phyloP scores from a whole-genome alignment of 2,888 invertebrate species.

The Choristoneura rosaceana region DNA sequence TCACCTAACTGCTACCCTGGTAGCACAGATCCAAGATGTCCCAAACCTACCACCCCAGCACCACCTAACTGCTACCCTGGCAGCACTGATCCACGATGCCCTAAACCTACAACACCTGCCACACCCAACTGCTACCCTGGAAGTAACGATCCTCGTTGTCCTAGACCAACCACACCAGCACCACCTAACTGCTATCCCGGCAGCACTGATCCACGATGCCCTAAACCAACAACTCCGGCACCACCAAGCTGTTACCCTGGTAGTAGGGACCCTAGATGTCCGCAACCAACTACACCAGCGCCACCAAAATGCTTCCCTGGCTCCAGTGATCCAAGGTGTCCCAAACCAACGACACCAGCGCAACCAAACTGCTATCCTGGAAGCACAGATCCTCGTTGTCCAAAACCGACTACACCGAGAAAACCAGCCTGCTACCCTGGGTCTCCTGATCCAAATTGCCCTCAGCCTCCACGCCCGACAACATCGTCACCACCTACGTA shows the following conservation, averaged over 20 bases:
- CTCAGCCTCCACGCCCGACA: conserved; percentile 26
- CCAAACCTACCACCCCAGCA: conserved; percentile 46
- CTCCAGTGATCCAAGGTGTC: conserved; percentile 55
- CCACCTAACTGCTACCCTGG: conserved; percentile 49
- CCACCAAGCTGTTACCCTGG: conserved; percentile 50
- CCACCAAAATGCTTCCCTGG: conserved; percentile 45
- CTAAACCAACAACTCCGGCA: conserved; percentile 52
- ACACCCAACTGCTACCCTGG: conserved; percentile 48
- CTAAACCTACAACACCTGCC: conserved; percentile 46
- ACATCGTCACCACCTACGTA: conserved; percentile 43
- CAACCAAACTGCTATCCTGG: conserved; percentile 50
- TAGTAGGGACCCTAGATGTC: conserved; percentile 57
- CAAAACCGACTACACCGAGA: conserved; percentile 43
- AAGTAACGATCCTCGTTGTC: conserved; percentile 48
- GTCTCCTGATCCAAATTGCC: conserved; percentile 46
- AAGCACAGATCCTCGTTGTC: conserved; percentile 54
- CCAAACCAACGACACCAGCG: conserved; percentile 53
- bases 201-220: conserved; percentile 53
- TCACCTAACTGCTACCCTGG: conserved; percentile 47
- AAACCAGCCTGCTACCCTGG: conserved; percentile 45
- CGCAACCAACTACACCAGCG: conserved; percentile 48
- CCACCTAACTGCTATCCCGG: conserved; percentile 60
- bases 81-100: conserved; percentile 51
- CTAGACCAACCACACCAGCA: conserved; percentile 46
- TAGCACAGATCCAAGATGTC: conserved; percentile 45